Base-by-base conservation (phyloP, 2,797 vertebrate genomes). In the Notolabrus celidotus region DNA sequence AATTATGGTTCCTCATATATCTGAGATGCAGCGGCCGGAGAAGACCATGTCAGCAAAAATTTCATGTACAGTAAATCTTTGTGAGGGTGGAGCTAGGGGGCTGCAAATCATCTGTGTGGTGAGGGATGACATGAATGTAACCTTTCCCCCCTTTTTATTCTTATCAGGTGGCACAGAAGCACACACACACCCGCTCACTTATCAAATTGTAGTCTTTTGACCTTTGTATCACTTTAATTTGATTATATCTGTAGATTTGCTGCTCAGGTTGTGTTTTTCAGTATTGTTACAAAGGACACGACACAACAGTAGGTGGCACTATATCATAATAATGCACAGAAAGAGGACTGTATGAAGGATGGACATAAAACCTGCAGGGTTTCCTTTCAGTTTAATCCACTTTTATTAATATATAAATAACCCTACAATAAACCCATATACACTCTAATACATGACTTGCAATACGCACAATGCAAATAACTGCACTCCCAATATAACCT, bases 1-100 rank as follows among this genome's bases (percentile, higher is more conserved):
- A 93, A 94, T 94, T 87, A 94, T 93, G 86, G 92, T 92, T 90
- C 50, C 85, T 88, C 83, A 86, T 93, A 92, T 92, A 93, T 94
- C 80, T 88, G 83, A 82, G 85, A 70, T 49, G 64, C 72, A 83
- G 77, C 49, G 31, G 65, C 79, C 54, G 71, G 69, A 63, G 77
- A 79, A 75, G 63, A 83, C 69, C 83, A 57, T 83, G 86, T 93
- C 89, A 93, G 90, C 90, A 89, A 88, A 89, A 92, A 86, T 80
- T 71, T 79, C 60, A 76, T 79, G 81, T 92, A 81, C 74, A 72
- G 73, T 91, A 92, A 94, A 94, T 93, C 92, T 88, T 82, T 60
- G 66, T 41, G 53, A 83, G 79, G 78, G 79, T 80, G 87, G 77
- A 83, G 81, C 71, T 64, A 71, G 67, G 19, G 14, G 74, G 68